Percentiles rank a stretch among this genome's conserved stretches.
Evolutionary conservation across 2,797 vertebrate genomes (phyloP).

Genomic region (Cirrhinus molitorella): DNA sequence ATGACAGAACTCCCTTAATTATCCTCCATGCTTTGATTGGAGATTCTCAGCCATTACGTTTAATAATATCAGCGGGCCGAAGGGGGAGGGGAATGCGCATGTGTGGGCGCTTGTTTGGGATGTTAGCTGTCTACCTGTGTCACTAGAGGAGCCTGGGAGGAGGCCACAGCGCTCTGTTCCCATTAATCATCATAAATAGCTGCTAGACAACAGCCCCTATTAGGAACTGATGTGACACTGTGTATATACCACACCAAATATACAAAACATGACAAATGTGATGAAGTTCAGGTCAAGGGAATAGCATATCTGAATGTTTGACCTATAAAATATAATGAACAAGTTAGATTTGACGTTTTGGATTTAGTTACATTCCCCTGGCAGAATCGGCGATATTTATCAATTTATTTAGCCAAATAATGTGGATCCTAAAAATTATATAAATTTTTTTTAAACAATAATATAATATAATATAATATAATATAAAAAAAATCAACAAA

Average conservation of each 20-base stretch:
- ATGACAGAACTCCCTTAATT: slow-evolving; percentile 75
- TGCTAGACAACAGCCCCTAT: slow-evolving; percentile 40
- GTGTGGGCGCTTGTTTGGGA: slow-evolving; percentile 53
- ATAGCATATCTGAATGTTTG: slow-evolving; percentile 36
- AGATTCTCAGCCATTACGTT: slow-evolving; percentile 70
- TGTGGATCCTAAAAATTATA: no score
- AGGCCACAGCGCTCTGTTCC: slow-evolving; percentile 28
- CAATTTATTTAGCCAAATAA: neutral
- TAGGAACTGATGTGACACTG: slow-evolving; percentile 40
- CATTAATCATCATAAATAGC: slow-evolving; percentile 60
- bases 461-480: no score
- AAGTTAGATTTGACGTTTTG: slow-evolving; percentile 12
- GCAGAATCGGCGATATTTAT: slow-evolving; percentile 16
- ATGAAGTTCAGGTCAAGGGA: slow-evolving; percentile 12
- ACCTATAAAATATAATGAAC: slow-evolving; percentile 40
- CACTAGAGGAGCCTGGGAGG: slow-evolving; percentile 54
- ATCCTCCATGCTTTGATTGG: slow-evolving; percentile 69
- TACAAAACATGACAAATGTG: slow-evolving; percentile 46
- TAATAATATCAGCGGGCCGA: slow-evolving; percentile 71
- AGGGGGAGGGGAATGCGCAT: slow-evolving; percentile 47
- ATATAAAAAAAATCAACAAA: no score
- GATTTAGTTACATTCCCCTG: neutral
- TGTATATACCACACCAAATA: slow-evolving; percentile 30
- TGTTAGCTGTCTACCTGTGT: slow-evolving; percentile 59
- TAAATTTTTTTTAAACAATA: no score